These are phyloP conservation scores for Ephialtes manifestator DNA, from an alignment of 2,888 invertebrate genomes.

Conservation along the genomic window DNA sequence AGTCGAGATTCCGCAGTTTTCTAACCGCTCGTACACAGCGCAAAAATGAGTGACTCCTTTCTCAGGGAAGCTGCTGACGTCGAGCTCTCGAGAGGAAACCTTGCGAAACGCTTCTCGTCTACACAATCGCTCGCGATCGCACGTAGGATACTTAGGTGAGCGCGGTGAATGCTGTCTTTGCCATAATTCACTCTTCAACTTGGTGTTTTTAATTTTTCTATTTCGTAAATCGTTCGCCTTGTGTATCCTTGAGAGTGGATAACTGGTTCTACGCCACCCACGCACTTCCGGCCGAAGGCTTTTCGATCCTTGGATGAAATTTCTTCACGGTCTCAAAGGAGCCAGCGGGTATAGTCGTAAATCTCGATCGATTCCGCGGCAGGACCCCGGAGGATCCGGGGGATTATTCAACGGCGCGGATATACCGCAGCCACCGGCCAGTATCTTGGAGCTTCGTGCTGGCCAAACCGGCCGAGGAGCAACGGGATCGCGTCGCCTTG, in stretches of 20 bases:
- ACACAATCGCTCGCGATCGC: constrained; percentile 17
- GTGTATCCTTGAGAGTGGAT: constrained; percentile 53
- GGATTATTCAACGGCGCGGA: constrained; percentile 3
- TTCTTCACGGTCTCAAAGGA: constrained; percentile 31
- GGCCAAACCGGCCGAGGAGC: constrained; percentile 23
- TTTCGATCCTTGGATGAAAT: constrained; percentile 54
- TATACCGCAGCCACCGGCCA: not conserved
- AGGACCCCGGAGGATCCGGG: not conserved
- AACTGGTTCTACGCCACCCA: constrained; percentile 66
- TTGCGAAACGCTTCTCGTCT: constrained; percentile 21
- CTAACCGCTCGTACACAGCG: not conserved
- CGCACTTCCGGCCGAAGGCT: constrained; percentile 66
- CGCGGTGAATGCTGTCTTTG: not conserved
- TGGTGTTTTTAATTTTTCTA: not conserved
- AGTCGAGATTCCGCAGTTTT: constrained; percentile 28
- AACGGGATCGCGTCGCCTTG: constrained; percentile 60
- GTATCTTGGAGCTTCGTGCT: constrained; percentile 9
- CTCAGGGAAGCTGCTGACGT: constrained; percentile 12
- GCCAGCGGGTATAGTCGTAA: constrained; percentile 33
- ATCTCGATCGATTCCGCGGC: constrained; percentile 49
- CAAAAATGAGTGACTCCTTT: constrained; percentile 4
- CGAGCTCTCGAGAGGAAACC: not conserved
- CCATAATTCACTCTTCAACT: not conserved
- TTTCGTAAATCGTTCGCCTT: not conserved
- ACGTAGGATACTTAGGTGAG: constrained; percentile 1